These are phyloP conservation scores for Suillia variegata DNA, from an alignment of 2,888 invertebrate species.

Conservation along the genomic window DNA sequence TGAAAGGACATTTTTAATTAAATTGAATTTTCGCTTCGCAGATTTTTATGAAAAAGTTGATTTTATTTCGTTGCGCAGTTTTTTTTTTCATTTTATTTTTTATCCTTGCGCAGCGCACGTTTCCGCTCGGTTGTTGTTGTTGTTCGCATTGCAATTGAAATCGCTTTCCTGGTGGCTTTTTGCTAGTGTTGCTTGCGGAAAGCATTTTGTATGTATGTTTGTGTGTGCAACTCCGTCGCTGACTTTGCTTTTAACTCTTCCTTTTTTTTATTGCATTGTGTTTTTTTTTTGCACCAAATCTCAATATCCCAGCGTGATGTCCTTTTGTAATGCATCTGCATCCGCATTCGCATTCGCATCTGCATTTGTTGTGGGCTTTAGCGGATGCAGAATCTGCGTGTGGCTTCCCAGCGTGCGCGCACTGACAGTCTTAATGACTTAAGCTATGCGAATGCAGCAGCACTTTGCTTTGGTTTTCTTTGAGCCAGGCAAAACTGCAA, in stretches of 20 bases:
- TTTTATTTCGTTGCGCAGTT: conserved; percentile 34
- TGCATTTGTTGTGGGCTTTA: background rate
- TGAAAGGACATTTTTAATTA: conserved; percentile 54
- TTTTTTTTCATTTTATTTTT: conserved; percentile 22
- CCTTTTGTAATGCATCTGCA: background rate
- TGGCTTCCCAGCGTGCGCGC: background rate
- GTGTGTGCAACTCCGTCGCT: background rate
- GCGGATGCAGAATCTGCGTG: background rate
- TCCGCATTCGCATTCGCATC: background rate
- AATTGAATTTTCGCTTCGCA: conserved; percentile 55
- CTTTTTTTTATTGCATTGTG: background rate
- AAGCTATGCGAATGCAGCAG: background rate
- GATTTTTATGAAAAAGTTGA: conserved; percentile 44
- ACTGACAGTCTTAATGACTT: conserved; percentile 5
- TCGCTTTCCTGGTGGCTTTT: background rate
- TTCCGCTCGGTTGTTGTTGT: background rate
- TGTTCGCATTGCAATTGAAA: background rate
- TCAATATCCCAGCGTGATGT: conserved; percentile 3
- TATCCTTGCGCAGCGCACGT: background rate
- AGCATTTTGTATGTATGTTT: too few relatives aligned
- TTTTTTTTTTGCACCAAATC: background rate
- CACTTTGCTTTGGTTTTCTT: background rate
- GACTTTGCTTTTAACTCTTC: background rate
- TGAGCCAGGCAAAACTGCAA: too few relatives aligned
- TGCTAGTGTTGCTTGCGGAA: background rate